These are phyloP conservation scores for Parauchenoglanis punctatus DNA, from an alignment of 2,797 vertebrate genomes.

Conservation along the genomic window DNA sequence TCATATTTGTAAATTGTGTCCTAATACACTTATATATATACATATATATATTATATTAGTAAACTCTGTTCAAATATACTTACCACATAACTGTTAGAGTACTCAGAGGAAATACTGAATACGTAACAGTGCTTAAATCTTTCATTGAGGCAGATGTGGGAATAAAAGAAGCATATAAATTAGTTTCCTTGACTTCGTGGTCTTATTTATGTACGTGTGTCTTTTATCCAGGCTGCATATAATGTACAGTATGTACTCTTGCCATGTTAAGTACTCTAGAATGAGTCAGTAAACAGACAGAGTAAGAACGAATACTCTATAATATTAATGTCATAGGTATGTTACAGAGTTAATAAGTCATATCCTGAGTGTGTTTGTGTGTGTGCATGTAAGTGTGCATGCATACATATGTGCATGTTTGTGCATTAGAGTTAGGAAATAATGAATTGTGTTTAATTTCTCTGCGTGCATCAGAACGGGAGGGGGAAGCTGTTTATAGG, in stretches of 20 bases:
- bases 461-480: conserved; percentile 30
- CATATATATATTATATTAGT: neutral
- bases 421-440: conserved; percentile 35
- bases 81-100: neutral
- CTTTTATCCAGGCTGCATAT: neutral
- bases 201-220: neutral
- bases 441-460: conserved; percentile 42
- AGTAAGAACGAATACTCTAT: neutral
- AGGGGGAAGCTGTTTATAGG: conserved; percentile 69
- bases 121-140: neutral
- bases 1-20: neutral
- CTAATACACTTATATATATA: neutral
- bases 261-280: neutral
- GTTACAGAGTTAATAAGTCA: neutral
- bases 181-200: neutral
- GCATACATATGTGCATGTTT: conserved; percentile 48
- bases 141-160: neutral
- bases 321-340: conserved; percentile 1
- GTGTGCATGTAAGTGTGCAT: conserved; percentile 45
- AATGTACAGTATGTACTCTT: neutral
- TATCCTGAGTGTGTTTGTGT: conserved; percentile 32
- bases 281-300: neutral
- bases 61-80: neutral
- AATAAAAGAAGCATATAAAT: neutral
- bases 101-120: neutral